phyloP scores from a whole-genome alignment of 2,113 vertebrate species.

The Hoplias malabaricus region DNA sequence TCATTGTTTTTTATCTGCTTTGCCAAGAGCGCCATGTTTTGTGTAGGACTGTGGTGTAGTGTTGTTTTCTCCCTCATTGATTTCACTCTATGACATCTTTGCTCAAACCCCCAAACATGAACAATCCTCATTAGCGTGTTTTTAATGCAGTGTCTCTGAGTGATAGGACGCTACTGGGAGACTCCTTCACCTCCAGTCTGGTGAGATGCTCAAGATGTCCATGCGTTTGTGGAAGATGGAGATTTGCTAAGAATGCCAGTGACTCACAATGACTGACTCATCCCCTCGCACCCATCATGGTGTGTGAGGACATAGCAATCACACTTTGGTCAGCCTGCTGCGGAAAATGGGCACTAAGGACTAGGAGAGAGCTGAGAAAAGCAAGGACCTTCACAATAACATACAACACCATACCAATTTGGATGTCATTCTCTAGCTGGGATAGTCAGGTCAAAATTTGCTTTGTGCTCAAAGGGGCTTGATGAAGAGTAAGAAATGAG shows the following conservation, averaged over 20 bases:
- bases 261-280: constrained; percentile 38
- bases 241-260: constrained; percentile 24
- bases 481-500: neutral
- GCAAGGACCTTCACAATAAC: neutral
- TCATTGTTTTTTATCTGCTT: too few species aligned
- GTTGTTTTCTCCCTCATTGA: neutral
- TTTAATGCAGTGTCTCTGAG: neutral
- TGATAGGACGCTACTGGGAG: neutral
- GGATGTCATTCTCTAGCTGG: neutral
- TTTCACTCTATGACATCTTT: neutral
- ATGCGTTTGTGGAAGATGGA: neutral
- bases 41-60: too few species aligned
- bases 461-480: neutral
- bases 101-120: neutral
- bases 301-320: constrained; percentile 41
- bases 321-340: constrained; percentile 10
- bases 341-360: neutral
- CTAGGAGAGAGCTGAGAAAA: constrained; percentile 10
- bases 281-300: constrained; percentile 13
- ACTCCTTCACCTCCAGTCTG: constrained; percentile 1
- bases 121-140: neutral
- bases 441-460: neutral
- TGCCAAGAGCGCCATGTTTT: too few species aligned
- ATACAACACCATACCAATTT: neutral
- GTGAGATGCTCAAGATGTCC: neutral